Base-by-base conservation (phyloP, 2,888 invertebrate genomes). In the Gryllus longicercus region DNA sequence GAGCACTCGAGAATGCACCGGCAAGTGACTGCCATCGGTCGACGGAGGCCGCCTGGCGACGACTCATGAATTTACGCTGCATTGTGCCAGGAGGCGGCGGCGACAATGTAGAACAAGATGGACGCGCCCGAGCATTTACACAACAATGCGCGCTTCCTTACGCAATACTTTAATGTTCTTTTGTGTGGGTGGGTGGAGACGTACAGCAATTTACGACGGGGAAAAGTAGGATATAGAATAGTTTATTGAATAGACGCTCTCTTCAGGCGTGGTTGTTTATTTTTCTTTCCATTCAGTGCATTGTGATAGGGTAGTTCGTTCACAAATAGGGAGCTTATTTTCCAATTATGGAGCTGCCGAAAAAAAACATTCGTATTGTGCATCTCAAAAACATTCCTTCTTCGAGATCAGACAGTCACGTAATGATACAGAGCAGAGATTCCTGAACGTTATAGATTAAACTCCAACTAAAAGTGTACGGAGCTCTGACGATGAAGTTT, bases 41-140 rank as follows among this genome's bases (percentile, higher is more conserved):
- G 16, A 4, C 63, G 63, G 16, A 63, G 63, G 11, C 3, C 63
- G 63, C n/a, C n/a, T 63, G n/a, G 63, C 16, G 63, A 18, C 16
- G 63, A 18, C 11, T 63, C 16, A 63, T 18, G 63, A 63, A 63
- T 63, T 63, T 63, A 63, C 63, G 63, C 63, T 63, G 14, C 16
- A 63, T 63, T 63, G 63, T 63, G 63, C 16, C 14, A 5, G 16
- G 16, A 4, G 14, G 63, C n/a, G 5, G 63, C 63, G 16, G 63
- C n/a, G 63, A 63, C 63, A 63, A 63, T 63, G 63, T 63, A 63
- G 63, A 63, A 63, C 63, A 63, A 63, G 63, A 63, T 63, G 63
- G n/a, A 63, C 63, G 63, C 63, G 63, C n/a, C 16, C 63, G 63
- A 5, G n/a, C 16, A 63, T 63, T 63, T 63, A 63, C 63, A 63